Conservation (phyloP, 1,140 invertebrate species). For the Spodoptera frugiperda region DNA sequence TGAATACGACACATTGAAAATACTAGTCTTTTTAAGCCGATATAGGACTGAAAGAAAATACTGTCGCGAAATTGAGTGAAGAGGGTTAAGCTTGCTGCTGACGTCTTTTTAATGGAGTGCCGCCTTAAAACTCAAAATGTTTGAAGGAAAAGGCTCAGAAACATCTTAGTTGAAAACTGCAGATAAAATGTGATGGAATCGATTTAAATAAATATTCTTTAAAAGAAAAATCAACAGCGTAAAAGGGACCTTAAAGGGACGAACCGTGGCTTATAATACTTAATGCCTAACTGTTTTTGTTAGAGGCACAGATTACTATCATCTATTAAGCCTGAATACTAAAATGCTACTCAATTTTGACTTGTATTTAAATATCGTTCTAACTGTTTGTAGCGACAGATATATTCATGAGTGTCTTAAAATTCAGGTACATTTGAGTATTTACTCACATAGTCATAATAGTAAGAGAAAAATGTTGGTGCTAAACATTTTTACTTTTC, state of each 20-base stretch:
- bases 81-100: slow-evolving; percentile 21
- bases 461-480: too few relatives aligned
- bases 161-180: not conserved
- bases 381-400: too few relatives aligned
- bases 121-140: slow-evolving; percentile 29
- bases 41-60: slow-evolving; percentile 21
- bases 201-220: not conserved
- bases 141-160: not conserved
- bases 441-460: too few relatives aligned
- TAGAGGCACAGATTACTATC: too few relatives aligned
- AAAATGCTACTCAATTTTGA: too few relatives aligned
- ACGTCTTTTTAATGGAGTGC: slow-evolving; percentile 25
- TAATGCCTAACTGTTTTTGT: too few relatives aligned
- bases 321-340: too few relatives aligned
- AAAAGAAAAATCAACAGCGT: not conserved
- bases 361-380: too few relatives aligned
- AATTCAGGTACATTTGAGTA: too few relatives aligned
- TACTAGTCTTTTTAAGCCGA: slow-evolving; percentile 27
- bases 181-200: not conserved
- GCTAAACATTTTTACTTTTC: too few relatives aligned
- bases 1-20: slow-evolving; percentile 28
- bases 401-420: too few relatives aligned
- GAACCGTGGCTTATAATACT: too few relatives aligned
- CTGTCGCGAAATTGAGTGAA: slow-evolving; percentile 24
- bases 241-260: not conserved